Conservation (phyloP, 2,888 invertebrate genomes). For the Chaetoderma sp. region DNA sequence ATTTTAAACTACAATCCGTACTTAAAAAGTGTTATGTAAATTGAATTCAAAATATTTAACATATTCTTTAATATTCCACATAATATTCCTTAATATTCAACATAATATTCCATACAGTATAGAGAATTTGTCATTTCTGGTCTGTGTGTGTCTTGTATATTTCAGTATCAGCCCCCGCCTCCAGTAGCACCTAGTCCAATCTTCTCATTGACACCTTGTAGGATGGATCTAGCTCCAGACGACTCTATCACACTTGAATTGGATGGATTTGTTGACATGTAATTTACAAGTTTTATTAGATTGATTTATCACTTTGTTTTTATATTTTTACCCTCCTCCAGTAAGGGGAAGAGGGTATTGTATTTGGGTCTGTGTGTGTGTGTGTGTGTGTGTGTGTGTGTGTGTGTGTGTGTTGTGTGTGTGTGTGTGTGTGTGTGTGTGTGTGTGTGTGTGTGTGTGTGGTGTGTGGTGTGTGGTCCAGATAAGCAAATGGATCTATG, state of each 20-base stretch:
- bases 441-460: too few relatives aligned
- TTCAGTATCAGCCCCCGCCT: slow-evolving; percentile 50
- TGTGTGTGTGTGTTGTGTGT: too few relatives aligned
- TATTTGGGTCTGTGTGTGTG: neutral
- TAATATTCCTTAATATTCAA: too few relatives aligned
- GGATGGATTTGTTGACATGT: slow-evolving; percentile 65
- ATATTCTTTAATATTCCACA: too few relatives aligned
- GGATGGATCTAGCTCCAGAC: slow-evolving; percentile 68
- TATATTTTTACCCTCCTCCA: neutral
- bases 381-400: neutral
- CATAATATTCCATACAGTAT: too few relatives aligned
- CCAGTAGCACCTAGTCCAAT: slow-evolving; percentile 51
- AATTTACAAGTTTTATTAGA: slow-evolving; percentile 20
- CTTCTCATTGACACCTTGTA: slow-evolving; percentile 63
- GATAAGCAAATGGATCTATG: too few relatives aligned
- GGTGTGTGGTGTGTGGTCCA: too few relatives aligned
- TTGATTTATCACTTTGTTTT: neutral
- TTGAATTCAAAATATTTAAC: neutral
- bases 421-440: neutral
- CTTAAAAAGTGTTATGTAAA: neutral
- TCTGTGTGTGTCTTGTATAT: too few relatives aligned
- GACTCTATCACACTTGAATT: slow-evolving; percentile 61
- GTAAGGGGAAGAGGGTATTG: too few relatives aligned
- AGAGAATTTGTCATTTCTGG: too few relatives aligned
- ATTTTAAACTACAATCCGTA: too few relatives aligned